Evolutionary conservation across 2,113 vertebrate genomes (phyloP).

Genomic region (Corvus cornix): DNA sequence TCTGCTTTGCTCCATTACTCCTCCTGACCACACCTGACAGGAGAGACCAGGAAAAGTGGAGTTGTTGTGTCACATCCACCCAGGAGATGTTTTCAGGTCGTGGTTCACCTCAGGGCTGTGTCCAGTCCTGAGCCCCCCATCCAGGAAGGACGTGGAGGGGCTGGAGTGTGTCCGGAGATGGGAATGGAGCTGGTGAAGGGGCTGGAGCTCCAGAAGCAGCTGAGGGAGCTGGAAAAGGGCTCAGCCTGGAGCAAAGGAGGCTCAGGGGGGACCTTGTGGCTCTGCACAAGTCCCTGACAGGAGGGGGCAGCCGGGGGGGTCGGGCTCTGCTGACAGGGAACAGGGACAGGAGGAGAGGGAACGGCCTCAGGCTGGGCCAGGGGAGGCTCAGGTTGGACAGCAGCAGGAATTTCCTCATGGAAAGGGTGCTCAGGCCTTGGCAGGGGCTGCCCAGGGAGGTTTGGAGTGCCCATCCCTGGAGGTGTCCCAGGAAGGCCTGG

Average conservation of each 20-base stretch:
- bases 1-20: not conserved
- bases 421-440: rapidly evolving
- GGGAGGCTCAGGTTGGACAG: rapidly evolving
- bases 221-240: not conserved
- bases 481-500: rapidly evolving
- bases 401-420: rapidly evolving
- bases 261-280: not conserved
- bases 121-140: not conserved
- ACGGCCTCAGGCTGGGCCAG: not conserved
- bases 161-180: rapidly evolving
- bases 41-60: not conserved
- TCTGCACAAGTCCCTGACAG: not conserved
- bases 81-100: not conserved
- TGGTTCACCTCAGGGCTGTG: not conserved
- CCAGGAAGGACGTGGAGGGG: not conserved
- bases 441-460: not conserved
- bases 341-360: not conserved
- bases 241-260: not conserved
- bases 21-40: not conserved
- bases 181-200: not conserved
- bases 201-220: rapidly evolving
- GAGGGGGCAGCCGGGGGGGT: not conserved
- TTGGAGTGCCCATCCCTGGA: not conserved
- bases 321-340: not conserved
- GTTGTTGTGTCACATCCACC: not conserved